These are phyloP conservation scores for Philaethria dido DNA, from an alignment of 2,888 invertebrate genomes.

Conservation along the genomic window DNA sequence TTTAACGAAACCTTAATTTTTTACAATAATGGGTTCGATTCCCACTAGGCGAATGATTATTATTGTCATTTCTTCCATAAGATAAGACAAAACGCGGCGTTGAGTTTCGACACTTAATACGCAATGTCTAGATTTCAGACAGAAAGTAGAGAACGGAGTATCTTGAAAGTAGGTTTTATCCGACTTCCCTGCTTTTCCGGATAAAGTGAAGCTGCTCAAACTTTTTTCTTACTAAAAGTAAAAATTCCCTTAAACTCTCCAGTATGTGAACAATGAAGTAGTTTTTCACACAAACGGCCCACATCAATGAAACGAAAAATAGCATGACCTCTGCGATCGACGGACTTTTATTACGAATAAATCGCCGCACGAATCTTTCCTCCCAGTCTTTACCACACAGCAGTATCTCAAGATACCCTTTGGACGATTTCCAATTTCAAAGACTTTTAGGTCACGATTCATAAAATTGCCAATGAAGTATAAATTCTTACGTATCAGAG, in stretches of 20 bases:
- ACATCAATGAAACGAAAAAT: slow-evolving; percentile 33
- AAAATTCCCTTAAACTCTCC: slow-evolving; percentile 6
- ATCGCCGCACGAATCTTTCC: slow-evolving; percentile 35
- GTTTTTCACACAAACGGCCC: slow-evolving; percentile 22
- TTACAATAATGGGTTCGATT: no score
- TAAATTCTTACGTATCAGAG: slow-evolving; percentile 33
- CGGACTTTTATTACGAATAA: slow-evolving; percentile 43
- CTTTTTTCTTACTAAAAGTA: not conserved
- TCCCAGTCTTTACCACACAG: slow-evolving; percentile 35
- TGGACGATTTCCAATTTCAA: slow-evolving; percentile 44
- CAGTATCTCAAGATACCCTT: slow-evolving; percentile 44
- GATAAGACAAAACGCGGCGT: no score
- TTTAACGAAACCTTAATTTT: no score
- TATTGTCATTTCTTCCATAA: no score
- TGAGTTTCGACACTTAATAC: no score
- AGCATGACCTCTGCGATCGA: slow-evolving; percentile 38
- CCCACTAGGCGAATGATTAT: no score
- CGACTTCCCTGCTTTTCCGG: no score
- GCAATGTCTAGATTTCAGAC: no score
- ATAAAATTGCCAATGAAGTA: slow-evolving; percentile 44
- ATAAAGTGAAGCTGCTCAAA: no score
- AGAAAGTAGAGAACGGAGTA: no score
- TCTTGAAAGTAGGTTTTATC: no score
- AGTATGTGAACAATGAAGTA: slow-evolving; percentile 13
- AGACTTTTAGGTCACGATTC: slow-evolving; percentile 41